Evolutionary conservation across 2,888 invertebrate genomes (phyloP), one percentile per base, ranked within the genome.

Genomic region (Ormyrus pomaceus): DNA sequence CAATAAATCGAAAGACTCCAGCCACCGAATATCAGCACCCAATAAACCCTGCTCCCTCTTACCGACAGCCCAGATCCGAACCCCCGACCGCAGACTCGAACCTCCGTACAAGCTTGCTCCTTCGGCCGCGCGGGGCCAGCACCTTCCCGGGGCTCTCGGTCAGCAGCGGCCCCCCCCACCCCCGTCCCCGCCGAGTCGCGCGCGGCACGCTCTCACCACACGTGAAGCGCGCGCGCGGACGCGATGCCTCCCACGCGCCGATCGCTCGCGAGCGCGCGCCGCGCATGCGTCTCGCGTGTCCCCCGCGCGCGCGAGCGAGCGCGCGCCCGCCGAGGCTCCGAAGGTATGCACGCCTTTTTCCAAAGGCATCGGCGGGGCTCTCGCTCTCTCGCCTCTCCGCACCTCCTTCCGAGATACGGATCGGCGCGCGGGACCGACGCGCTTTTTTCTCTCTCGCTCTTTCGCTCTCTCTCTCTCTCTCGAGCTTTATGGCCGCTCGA

Each of bases 191-290:
- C 69, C 77, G 82, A 85, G 87, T 88, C 90, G 87, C 71, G 66
- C 66, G 73, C 76, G 79, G 89, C 90, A 89, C 90, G 89, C 87
- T 89, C 87, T 86, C 82, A 80, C 84, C 87, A 87, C 89, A 87
- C 89, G 89, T 88, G 88, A 87, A 87, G 85, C 87, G 86, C 86
- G 85, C 86, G 85, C 88, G 87, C 19, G 19, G 19, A 19, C 83
- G 86, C 84, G 86, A 19, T 19, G 87, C 89, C 89, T 85, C 87
- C 87, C 90, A 89, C 89, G 89, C 86, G 89, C 86, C 87, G 65
- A 80, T 80, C 19, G 19, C 84, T 82, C 85, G 83, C 83, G 82
- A 82, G 83, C 84, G 80, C 82, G 82, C 83, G 83, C 69, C 78
- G 82, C 82, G 82, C 83, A 83, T 79, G 81, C 82, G 72, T 77